Conservation (phyloP, 2,888 invertebrate species). For the Stramonita haemastoma region DNA sequence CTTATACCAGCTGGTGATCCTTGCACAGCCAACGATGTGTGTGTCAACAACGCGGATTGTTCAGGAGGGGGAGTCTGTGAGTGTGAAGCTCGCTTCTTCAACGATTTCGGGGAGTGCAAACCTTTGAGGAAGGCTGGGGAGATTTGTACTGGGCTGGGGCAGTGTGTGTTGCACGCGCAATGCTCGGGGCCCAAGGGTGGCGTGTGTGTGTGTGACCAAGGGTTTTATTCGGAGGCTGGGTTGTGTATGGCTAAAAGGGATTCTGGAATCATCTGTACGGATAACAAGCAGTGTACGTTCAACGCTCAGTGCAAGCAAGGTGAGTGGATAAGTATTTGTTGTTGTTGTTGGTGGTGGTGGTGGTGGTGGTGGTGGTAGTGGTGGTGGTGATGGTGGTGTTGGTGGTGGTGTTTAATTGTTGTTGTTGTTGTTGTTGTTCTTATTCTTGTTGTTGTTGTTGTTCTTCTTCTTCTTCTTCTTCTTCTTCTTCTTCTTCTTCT, state of each 20-base stretch:
- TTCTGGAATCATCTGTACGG: conserved; percentile 31
- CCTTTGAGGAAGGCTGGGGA: conserved; percentile 11
- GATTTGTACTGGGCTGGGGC: conserved; percentile 37
- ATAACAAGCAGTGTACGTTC: neutral
- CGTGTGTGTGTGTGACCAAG: conserved; percentile 32
- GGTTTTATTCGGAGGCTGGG: conserved; percentile 38
- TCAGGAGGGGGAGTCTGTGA: conserved; percentile 22
- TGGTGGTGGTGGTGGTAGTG: neutral
- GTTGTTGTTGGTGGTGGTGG: neutral
- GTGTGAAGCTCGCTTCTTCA: conserved; percentile 39
- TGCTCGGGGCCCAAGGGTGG: conserved; percentile 31
- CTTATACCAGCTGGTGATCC: conserved; percentile 21
- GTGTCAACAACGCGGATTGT: conserved; percentile 42
- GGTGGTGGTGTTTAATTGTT: neutral
- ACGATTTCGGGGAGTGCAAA: conserved; percentile 34
- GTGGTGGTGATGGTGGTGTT: neutral
- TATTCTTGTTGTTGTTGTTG: no score
- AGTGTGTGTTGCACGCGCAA: conserved; percentile 42
- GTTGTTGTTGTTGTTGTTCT: neutral
- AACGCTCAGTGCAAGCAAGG: conserved; percentile 29
- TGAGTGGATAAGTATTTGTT: no score
- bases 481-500: no score
- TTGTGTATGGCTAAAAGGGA: conserved; percentile 29
- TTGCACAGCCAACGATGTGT: conserved; percentile 36
- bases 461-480: no score